Evolutionary conservation across 2,797 vertebrate genomes (phyloP).

Genomic region (Nannoperca obscura): DNA sequence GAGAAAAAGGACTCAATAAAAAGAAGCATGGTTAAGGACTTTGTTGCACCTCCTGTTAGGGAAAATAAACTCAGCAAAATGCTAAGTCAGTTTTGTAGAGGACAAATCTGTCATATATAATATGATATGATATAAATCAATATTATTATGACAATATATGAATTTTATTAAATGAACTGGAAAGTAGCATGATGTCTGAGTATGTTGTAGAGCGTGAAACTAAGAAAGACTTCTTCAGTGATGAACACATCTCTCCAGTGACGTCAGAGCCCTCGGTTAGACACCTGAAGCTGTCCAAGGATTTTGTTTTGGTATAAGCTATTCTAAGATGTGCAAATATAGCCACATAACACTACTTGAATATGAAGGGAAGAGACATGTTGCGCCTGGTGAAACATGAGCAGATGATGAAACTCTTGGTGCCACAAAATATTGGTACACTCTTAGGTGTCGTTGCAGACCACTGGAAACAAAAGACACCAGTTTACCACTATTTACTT

Average conservation of each 20-base stretch:
- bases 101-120: conserved; percentile 70
- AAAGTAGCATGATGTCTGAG: conserved; percentile 77
- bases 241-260: conserved; percentile 65
- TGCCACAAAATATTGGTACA: conserved; percentile 81
- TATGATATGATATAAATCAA: conserved; percentile 68
- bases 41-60: conserved; percentile 64
- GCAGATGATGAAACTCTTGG: conserved; percentile 73
- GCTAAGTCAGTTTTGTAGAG: conserved; percentile 59
- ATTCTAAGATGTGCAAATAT: conserved; percentile 84
- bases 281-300: conserved; percentile 74
- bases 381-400: conserved; percentile 70
- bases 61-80: conserved; percentile 56
- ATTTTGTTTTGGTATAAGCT: conserved; percentile 86
- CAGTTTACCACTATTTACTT: conserved; percentile 84
- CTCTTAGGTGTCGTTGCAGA: conserved; percentile 80
- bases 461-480: conserved; percentile 82
- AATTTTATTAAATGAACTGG: conserved; percentile 78
- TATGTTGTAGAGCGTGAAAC: conserved; percentile 69
- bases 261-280: conserved; percentile 68
- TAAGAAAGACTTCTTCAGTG: conserved; percentile 63
- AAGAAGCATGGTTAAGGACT: conserved; percentile 64
- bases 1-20: conserved; percentile 60
- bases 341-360: conserved; percentile 86
- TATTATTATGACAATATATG: conserved; percentile 73
- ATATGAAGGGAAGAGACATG: conserved; percentile 83